Conservation (phyloP, 1,140 invertebrate species). For the Amphibalanus amphitrite region DNA sequence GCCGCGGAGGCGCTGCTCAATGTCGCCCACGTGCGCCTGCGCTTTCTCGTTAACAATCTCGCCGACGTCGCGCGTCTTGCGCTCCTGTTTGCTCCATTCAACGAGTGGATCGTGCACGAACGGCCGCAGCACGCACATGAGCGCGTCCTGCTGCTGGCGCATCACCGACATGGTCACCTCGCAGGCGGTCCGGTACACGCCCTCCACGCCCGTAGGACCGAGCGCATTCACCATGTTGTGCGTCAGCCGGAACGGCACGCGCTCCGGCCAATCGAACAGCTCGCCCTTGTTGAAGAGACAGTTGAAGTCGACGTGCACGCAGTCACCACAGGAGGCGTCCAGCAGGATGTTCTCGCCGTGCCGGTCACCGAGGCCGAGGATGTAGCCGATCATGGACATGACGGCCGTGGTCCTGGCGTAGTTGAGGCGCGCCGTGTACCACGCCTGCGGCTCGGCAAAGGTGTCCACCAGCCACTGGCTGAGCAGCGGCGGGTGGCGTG, state of each 20-base stretch:
- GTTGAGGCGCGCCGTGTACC: constrained; percentile 66
- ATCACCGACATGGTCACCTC: constrained; percentile 75
- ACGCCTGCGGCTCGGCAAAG: constrained; percentile 76
- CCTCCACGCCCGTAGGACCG: constrained; percentile 81
- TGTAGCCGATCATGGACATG: constrained; percentile 97
- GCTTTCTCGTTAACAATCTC: constrained; percentile 52
- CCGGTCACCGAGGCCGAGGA: constrained; percentile 89
- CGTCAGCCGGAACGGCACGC: constrained; percentile 89
- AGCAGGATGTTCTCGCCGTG: constrained; percentile 95
- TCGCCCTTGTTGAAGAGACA: constrained; percentile 92
- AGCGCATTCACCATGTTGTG: constrained; percentile 93
- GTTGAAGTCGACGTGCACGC: constrained; percentile 96
- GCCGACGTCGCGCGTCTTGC: constrained; percentile 24
- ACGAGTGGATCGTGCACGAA: constrained; percentile 94
- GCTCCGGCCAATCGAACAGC: constrained; percentile 71
- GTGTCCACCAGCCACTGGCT: constrained; percentile 74
- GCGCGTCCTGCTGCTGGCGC: constrained; percentile 56
- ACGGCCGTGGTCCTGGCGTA: constrained; percentile 85
- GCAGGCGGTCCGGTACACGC: constrained; percentile 70
- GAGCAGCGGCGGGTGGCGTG: constrained; percentile 65
- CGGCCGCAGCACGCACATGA: constrained; percentile 78
- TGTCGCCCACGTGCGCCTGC: constrained; percentile 57
- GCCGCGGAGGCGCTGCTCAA: constrained; percentile 66
- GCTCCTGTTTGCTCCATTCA: constrained; percentile 45
- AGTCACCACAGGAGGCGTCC: constrained; percentile 76